Evolutionary conservation across 2,888 invertebrate species (phyloP), one percentile per base, ranked within the genome.

Genomic region (Lampropteryx suffumata): DNA sequence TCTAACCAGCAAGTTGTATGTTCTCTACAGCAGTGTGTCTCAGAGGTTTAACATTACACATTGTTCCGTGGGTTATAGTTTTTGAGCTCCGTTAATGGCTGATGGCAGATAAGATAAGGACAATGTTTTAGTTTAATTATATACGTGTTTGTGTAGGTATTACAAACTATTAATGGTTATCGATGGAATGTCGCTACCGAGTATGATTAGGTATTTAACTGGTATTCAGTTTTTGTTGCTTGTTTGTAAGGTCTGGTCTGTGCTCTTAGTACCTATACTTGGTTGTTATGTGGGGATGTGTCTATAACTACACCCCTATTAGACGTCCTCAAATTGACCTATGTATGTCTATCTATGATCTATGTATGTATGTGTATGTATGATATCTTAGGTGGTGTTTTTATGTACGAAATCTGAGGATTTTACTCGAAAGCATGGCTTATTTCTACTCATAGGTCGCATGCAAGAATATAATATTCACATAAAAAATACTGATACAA

Each of bases 41-140:
- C 49, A 12, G 41, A 40, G 50, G 57, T 62, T 64, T 64, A 61
- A 68, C 71, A 74, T 57, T 61, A 62, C 67, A 68, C 77, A 82
- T 79, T 71, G 74, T 69, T 67, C 66, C 71, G 72, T 78, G 70
- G 71, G 76, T 73, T 66, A 71, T 73, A 77, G 67, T 76, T 77
- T 87, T 85, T 86, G 78, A 62, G 68, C 67, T 67, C 74, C 74
- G 85, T 85, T 89, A 90, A 90, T 90, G 89, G 86, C 70, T 75
- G 87, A 86, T 85, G 64, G 60, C 58, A 77, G 89, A 89, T 89
- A 71, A 90, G 89, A 90, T 88, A 85, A 69, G 79, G 79, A 79
- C 73, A 79, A 76, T 87, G 85, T 88, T 87, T 84, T 83, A 79
- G 77, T 87, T 84, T 87, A 87, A 87, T 87, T 87, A 85, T 80